Evolutionary conservation across 1,140 invertebrate species (phyloP).

Genomic region (Drosophila rufa): DNA sequence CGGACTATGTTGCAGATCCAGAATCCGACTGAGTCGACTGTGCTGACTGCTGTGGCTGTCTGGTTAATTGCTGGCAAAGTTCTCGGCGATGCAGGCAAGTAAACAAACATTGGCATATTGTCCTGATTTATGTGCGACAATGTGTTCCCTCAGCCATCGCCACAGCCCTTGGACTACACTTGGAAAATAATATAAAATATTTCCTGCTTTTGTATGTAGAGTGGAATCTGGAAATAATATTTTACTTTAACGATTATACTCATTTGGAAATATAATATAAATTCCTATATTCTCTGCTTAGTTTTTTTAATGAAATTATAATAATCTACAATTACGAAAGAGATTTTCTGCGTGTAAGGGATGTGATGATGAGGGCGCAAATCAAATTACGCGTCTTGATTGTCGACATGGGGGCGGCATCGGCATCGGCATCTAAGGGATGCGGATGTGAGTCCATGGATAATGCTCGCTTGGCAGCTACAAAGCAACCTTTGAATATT

Average conservation of each 20-base stretch:
- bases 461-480: conserved; percentile 65
- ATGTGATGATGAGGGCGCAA: conserved; percentile 50
- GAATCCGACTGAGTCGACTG: conserved; percentile 30
- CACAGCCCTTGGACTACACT: conserved; percentile 8
- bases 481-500: conserved; percentile 80
- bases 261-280: too few relatives aligned
- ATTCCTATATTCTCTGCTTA: too few relatives aligned
- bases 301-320: too few relatives aligned
- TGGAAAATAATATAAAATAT: conserved; percentile 1
- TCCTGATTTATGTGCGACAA: conserved; percentile 85
- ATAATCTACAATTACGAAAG: too few relatives aligned
- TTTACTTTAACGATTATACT: background rate
- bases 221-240: background rate
- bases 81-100: conserved; percentile 70
- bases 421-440: conserved; percentile 18
- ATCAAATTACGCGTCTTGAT: conserved; percentile 83
- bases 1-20: conserved; percentile 13
- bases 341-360: background rate
- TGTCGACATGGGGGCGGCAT: conserved; percentile 66
- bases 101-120: conserved; percentile 85
- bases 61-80: conserved; percentile 85
- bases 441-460: conserved; percentile 24
- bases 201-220: background rate
- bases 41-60: conserved; percentile 49
- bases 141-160: conserved; percentile 49